These are phyloP conservation scores for Anolis apletophallus DNA, from an alignment of 2,797 vertebrate species.

Conservation along the genomic window DNA sequence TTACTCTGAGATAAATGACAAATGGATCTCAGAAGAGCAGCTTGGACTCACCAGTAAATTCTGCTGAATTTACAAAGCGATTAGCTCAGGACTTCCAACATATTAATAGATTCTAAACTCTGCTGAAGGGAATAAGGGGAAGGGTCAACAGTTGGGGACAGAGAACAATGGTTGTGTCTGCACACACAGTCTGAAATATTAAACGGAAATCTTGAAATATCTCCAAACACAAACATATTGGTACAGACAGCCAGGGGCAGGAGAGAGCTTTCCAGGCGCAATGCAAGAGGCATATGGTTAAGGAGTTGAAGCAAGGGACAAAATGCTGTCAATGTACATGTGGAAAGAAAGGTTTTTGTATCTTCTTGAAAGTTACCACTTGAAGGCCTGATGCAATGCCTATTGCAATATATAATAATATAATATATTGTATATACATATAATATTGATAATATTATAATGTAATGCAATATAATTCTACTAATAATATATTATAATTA, in stretches of 20 bases:
- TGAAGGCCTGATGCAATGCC: neutral
- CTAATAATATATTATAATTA: too few relatives aligned
- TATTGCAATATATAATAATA: neutral
- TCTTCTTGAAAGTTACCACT: neutral
- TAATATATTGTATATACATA: too few relatives aligned
- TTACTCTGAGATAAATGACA: slow-evolving; percentile 37
- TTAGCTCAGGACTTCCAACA: neutral
- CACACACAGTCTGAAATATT: slow-evolving; percentile 36
- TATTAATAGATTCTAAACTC: neutral
- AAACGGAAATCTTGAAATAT: neutral
- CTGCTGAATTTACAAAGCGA: slow-evolving; percentile 11
- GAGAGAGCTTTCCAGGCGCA: neutral
- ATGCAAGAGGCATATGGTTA: neutral
- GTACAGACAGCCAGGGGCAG: neutral
- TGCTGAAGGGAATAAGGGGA: neutral
- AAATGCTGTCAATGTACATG: neutral
- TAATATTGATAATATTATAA: too few relatives aligned
- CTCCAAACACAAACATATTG: neutral
- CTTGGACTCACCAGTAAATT: neutral
- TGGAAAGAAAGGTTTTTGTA: neutral
- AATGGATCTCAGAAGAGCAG: neutral
- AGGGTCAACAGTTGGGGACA: neutral
- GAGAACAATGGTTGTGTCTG: slow-evolving; percentile 19
- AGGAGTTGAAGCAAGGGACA: neutral
- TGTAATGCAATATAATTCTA: too few relatives aligned